A percentile compares a stretch with the other conserved stretches of the same genome.
Evolutionary conservation across 2,888 invertebrate genomes (phyloP).

Genomic region (Odontocolon sp.): DNA sequence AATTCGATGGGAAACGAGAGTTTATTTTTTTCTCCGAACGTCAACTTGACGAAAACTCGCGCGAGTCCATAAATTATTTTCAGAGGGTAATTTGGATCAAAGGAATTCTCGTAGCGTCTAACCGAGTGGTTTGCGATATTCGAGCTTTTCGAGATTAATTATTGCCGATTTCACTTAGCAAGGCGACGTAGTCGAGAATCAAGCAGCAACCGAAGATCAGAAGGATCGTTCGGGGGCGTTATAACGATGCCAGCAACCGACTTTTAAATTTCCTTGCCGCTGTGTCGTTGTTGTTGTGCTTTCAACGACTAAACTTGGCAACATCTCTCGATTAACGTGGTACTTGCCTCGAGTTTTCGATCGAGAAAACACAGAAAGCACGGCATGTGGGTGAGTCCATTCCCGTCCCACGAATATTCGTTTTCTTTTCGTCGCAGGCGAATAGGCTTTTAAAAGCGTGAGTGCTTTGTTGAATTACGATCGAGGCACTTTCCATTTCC

Average conservation of each 20-base stretch:
- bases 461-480: slow-evolving; percentile 73
- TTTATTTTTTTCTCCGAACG: neutral
- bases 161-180: slow-evolving; percentile 40
- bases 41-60: neutral
- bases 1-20: neutral
- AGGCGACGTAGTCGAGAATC: neutral
- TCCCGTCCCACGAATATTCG: slow-evolving; percentile 28
- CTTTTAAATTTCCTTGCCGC: neutral
- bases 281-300: neutral
- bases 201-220: slow-evolving; percentile 8
- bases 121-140: neutral
- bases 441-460: slow-evolving; percentile 69
- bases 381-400: neutral
- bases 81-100: slow-evolving; percentile 2
- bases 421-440: slow-evolving; percentile 59
- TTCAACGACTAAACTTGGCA: no score
- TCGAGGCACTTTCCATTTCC: slow-evolving; percentile 70
- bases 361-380: neutral
- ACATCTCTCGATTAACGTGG: no score
- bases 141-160: slow-evolving; percentile 41
- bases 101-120: slow-evolving; percentile 1
- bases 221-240: neutral
- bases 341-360: no score
- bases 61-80: slow-evolving; percentile 11
- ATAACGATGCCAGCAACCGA: neutral